Percentiles rank a stretch among this genome's conserved stretches.
These are phyloP conservation scores for Natrix natrix DNA, from an alignment of 2,797 vertebrate genomes.

Conservation along the genomic window DNA sequence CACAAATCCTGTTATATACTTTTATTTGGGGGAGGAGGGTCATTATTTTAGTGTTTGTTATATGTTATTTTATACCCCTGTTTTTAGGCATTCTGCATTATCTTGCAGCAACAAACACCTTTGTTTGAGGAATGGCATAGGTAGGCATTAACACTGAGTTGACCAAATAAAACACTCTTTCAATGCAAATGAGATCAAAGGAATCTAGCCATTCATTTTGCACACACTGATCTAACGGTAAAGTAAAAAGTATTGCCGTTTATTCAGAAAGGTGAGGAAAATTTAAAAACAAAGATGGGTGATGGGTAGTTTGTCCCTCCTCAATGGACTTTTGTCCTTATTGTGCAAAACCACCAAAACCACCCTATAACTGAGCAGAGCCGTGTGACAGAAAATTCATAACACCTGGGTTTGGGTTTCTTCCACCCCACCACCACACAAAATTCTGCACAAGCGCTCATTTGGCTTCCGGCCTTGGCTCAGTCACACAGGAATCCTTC, in stretches of 20 bases:
- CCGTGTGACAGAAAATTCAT: constrained; percentile 29
- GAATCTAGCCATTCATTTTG: neutral
- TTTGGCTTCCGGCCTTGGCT: constrained; percentile 33
- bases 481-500: constrained; percentile 45
- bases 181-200: constrained; percentile 8
- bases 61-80: constrained; percentile 36
- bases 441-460: constrained; percentile 35
- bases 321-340: constrained; percentile 31
- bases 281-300: neutral
- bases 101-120: neutral
- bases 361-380: constrained; percentile 30
- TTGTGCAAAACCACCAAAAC: constrained; percentile 32
- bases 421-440: constrained; percentile 25
- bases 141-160: constrained; percentile 3
- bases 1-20: constrained; percentile 54
- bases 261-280: neutral
- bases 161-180: neutral
- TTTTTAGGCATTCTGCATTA: constrained; percentile 43
- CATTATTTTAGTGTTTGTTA: constrained; percentile 36
- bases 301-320: constrained; percentile 4
- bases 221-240: neutral
- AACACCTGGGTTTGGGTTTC: constrained; percentile 38
- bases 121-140: constrained; percentile 12
- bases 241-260: neutral
- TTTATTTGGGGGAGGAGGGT: constrained; percentile 1